Evolutionary conservation across 1,140 invertebrate species (phyloP).

Genomic region (Luehdorfia chinensis): DNA sequence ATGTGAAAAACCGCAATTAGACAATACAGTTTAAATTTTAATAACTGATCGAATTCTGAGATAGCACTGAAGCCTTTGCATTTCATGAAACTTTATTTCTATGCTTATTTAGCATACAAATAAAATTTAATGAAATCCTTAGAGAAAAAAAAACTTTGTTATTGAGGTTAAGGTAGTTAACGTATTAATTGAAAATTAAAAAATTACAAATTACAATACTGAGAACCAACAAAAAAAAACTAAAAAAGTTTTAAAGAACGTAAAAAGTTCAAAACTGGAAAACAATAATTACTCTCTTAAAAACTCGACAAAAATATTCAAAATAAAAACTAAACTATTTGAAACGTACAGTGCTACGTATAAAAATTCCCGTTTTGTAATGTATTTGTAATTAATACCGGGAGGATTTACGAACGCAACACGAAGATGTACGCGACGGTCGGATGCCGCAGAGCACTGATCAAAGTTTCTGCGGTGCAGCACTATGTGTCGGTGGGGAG

Average conservation of each 20-base stretch:
- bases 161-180: no score
- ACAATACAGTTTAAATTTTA: slow-evolving; percentile 9
- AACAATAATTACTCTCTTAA: neutral
- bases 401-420: neutral
- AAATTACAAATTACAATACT: no score
- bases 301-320: neutral
- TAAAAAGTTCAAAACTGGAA: neutral
- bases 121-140: no score
- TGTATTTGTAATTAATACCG: no score
- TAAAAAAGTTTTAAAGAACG: neutral
- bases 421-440: slow-evolving; percentile 3
- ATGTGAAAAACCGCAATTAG: slow-evolving; percentile 10
- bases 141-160: no score
- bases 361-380: no score
- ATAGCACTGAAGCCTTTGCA: neutral
- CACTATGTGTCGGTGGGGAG: neutral
- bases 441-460: neutral
- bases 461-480: neutral
- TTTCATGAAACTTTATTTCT: neutral
- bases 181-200: no score
- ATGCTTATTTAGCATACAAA: neutral
- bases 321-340: no score
- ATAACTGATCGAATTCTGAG: neutral
- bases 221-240: no score
- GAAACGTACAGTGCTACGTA: no score